These are phyloP conservation scores for Alouatta palliata DNA, from an alignment of 2,113 vertebrate genomes.

Conservation along the genomic window DNA sequence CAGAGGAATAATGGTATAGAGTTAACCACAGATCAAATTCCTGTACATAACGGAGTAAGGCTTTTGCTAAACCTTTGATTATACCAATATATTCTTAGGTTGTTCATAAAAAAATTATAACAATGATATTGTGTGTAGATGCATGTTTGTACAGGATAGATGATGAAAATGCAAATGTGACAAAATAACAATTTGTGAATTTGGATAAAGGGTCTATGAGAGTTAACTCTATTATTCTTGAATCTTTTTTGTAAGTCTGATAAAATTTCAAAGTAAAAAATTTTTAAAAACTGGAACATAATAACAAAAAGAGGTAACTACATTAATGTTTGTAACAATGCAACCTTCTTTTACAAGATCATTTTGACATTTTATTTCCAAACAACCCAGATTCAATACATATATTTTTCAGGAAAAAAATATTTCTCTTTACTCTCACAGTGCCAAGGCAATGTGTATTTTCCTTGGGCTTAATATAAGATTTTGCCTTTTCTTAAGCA, in stretches of 20 bases:
- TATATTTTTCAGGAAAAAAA: not conserved
- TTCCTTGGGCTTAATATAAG: not conserved
- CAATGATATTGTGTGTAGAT: not conserved
- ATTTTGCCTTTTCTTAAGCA: not conserved
- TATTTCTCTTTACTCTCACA: not conserved
- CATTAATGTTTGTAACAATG: not conserved
- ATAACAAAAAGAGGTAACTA: not conserved
- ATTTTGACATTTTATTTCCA: not conserved
- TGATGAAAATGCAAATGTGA: not conserved
- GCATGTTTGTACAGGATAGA: not conserved
- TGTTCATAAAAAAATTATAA: not conserved
- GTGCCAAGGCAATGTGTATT: not conserved
- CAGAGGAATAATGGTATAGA: not conserved
- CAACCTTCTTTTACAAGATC: not conserved
- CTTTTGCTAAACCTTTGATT: not conserved
- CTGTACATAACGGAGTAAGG: not conserved
- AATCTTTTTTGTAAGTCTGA: not conserved
- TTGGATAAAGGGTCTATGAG: not conserved
- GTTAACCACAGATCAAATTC: not conserved
- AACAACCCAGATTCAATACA: not conserved
- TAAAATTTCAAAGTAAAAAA: conserved; percentile 8
- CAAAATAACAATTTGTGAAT: not conserved
- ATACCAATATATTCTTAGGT: not conserved
- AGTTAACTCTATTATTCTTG: not conserved
- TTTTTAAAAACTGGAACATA: not conserved